Conservation (phyloP, 1,140 invertebrate species). For the Antheraea mylitta region DNA sequence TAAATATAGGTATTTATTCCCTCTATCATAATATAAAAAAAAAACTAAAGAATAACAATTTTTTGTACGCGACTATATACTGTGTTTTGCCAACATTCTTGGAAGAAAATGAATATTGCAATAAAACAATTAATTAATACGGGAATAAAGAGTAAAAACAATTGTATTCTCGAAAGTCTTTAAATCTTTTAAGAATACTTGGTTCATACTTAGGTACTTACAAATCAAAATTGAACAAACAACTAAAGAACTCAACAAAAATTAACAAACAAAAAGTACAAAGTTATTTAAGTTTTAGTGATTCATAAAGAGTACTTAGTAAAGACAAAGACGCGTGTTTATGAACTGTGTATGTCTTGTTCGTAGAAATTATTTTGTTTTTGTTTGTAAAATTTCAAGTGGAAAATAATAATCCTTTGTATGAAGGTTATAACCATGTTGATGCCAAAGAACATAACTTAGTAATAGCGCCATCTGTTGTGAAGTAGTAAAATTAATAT, state of each 20-base stretch:
- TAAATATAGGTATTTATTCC: no score
- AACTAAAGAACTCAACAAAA: background rate
- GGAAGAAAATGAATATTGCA: no score
- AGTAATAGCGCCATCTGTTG: conserved; percentile 33
- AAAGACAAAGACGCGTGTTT: conserved; percentile 5
- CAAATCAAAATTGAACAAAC: background rate
- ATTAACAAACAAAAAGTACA: background rate
- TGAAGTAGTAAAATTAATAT: conserved; percentile 26
- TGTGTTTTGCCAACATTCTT: no score
- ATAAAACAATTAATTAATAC: no score
- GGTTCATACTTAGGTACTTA: background rate
- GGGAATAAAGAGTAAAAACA: no score
- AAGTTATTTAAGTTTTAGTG: background rate
- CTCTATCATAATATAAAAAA: background rate
- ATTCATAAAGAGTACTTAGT: background rate
- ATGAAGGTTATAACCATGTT: background rate
- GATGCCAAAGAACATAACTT: background rate
- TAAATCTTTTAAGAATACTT: background rate
- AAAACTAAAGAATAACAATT: background rate
- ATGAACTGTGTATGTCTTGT: conserved; percentile 2
- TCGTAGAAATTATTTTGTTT: conserved; percentile 8
- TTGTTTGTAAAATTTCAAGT: background rate
- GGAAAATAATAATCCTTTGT: background rate
- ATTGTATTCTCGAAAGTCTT: background rate
- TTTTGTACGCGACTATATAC: background rate